Evolutionary conservation across 2,888 invertebrate species (phyloP), one percentile per base, ranked within the genome.

Genomic region (Phytoseiulus persimilis): DNA sequence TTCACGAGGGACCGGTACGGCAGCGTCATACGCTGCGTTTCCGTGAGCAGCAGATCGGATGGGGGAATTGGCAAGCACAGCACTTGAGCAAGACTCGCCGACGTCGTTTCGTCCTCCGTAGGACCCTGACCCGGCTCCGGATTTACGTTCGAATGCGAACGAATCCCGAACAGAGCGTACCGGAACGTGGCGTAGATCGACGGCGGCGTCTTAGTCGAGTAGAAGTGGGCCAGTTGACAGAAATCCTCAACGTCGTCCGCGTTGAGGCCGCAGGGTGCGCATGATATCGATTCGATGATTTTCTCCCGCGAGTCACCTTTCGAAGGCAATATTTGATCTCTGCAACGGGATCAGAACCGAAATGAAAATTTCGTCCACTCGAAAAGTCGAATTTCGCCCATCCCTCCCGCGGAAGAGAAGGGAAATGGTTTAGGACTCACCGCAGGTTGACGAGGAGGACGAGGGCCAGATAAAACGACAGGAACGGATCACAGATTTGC

Each of bases 51-150:
- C 90, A 99, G 94, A 93, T 99, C 98, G 92, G 96, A 95, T 0
- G 97, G 97, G 84, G 97, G 96, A n/a, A 99, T 97, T 23, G 98
- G 98, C 92, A 99, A 94, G 94, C 99, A 99, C 90, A 99, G 94
- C 0, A 97, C 96, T 94, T 97, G 96, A 28, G 95, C 87, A 87
- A 87, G 87, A 45, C 87, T 87, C 87, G 87, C 87, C 87, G 87
- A 87, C 39, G 45, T 87, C 32, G 87, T 45, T 31, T 87, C 87
- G 32, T 87, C 87, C 31, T 87, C 87, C 39, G 87, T 87, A 14
- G 33, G 39, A 45, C 32, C 39, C 6, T 87, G 87, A 9, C 33
- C 31, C 87, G 87, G 83, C 83, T 89, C 31, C 9, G 65, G 31
- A 83, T 14, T 89, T 31, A 45, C 65, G 33, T 33, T 32, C 23